Percentiles rank a stretch among this genome's conserved stretches.
phyloP scores from a whole-genome alignment of 2,113 vertebrate species.

The Lepidiolamprologus cunningtoni region DNA sequence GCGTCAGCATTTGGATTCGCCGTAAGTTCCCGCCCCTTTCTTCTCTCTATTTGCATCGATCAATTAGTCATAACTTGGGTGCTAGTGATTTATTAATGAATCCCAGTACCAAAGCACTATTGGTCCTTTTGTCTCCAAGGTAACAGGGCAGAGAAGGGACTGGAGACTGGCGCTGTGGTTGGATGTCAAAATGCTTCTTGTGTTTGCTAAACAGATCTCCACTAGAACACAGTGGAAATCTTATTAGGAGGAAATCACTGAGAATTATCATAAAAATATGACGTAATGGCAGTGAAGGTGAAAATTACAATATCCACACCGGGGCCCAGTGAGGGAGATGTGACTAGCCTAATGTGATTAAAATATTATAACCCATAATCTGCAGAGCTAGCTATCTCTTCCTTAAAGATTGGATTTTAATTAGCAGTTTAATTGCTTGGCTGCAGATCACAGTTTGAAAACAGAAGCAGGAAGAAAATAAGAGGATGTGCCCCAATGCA shows the following conservation, averaged over 20 bases:
- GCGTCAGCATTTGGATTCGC: constrained; percentile 98
- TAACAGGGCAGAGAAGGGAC: constrained; percentile 38
- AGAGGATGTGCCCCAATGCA: neutral
- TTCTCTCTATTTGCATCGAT: constrained; percentile 23
- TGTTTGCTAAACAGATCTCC: neutral
- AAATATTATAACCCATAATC: neutral
- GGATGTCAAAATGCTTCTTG: neutral
- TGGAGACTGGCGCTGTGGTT: neutral
- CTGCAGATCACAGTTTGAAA: constrained; percentile 1
- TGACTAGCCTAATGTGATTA: constrained; percentile 18
- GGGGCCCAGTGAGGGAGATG: neutral
- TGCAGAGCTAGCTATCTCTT: neutral
- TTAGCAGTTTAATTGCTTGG: neutral
- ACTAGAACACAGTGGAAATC: neutral
- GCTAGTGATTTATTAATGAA: constrained; percentile 42
- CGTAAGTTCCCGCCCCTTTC: constrained; percentile 77
- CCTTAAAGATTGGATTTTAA: constrained; percentile 7
- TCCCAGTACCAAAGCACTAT: neutral
- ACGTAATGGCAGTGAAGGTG: neutral
- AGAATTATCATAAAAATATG: neutral
- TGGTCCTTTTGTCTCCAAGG: constrained; percentile 56
- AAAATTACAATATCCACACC: neutral
- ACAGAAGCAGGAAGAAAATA: neutral
- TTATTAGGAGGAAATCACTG: neutral
- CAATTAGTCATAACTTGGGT: constrained; percentile 46